Conservation (phyloP, 1,140 invertebrate species). For the Ladona fulva region DNA sequence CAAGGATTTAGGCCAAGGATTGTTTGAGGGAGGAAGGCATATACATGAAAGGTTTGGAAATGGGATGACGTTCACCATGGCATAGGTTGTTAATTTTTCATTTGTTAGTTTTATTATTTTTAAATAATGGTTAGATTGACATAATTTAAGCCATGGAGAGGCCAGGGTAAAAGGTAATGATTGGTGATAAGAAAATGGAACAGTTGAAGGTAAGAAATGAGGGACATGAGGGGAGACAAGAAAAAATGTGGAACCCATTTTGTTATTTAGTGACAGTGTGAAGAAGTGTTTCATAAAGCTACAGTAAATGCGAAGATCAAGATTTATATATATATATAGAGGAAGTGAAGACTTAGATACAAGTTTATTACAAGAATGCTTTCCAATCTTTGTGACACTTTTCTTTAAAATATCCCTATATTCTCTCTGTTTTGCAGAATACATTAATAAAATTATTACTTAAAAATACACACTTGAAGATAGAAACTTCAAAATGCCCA, state of each 20-base stretch:
- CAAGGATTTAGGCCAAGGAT: not conserved
- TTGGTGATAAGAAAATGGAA: not conserved
- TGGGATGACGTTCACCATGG: not conserved
- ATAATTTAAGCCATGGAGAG: not conserved
- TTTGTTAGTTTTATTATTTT: slow-evolving; percentile 5
- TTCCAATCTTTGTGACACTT: not conserved
- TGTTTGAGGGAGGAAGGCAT: too few relatives aligned
- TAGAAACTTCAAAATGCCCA: too few relatives aligned
- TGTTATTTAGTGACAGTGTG: not conserved
- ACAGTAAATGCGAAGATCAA: not conserved
- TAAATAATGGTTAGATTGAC: not conserved
- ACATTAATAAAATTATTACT: too few relatives aligned
- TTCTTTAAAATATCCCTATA: too few relatives aligned
- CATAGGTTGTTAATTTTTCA: not conserved
- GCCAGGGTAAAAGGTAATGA: not conserved
- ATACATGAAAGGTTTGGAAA: too few relatives aligned
- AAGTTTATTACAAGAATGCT: not conserved
- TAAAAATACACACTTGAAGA: too few relatives aligned
- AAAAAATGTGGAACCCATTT: slow-evolving; percentile 1
- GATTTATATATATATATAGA: not conserved
- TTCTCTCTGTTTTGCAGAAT: too few relatives aligned
- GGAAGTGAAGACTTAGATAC: not conserved
- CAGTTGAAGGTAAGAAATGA: not conserved
- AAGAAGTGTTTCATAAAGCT: not conserved
- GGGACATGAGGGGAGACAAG: not conserved